phyloP scores from a whole-genome alignment of 2,888 invertebrate genomes.

The Lomographa bimaculata region DNA sequence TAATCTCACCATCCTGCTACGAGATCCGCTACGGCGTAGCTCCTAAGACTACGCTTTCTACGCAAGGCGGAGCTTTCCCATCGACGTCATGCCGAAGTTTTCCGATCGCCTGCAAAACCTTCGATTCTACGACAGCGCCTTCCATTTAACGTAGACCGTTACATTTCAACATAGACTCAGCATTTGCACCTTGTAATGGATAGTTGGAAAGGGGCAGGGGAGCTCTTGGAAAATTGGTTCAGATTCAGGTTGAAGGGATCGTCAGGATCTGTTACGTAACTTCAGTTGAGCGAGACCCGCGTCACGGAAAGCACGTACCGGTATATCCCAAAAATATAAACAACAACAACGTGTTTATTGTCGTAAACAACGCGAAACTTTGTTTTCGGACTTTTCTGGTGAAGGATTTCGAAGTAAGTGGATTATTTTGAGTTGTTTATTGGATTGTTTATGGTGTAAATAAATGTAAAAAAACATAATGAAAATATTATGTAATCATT shows the following conservation, averaged over 20 bases:
- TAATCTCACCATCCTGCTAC: too few species aligned
- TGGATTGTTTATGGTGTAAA: neutral
- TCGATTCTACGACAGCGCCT: slow-evolving; percentile 41
- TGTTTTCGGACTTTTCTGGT: slow-evolving; percentile 42
- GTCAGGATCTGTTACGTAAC: slow-evolving; percentile 76
- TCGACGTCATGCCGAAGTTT: slow-evolving; percentile 54
- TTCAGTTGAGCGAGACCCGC: slow-evolving; percentile 64
- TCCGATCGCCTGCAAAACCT: slow-evolving; percentile 56
- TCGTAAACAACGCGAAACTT: slow-evolving; percentile 69
- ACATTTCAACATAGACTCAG: slow-evolving; percentile 4
- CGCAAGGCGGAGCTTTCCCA: slow-evolving; percentile 63
- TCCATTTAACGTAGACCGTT: slow-evolving; percentile 47
- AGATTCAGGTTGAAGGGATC: slow-evolving; percentile 55
- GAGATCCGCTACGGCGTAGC: slow-evolving; percentile 42
- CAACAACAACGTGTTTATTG: slow-evolving; percentile 78
- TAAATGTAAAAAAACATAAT: too few species aligned
- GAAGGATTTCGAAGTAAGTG: slow-evolving; percentile 38
- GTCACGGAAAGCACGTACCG: slow-evolving; percentile 54
- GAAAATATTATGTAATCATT: too few species aligned
- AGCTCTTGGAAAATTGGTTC: slow-evolving; percentile 46
- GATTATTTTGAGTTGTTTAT: slow-evolving; percentile 26
- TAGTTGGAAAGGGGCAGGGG: slow-evolving; percentile 29
- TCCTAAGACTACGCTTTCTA: slow-evolving; percentile 42
- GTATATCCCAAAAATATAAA: slow-evolving; percentile 60
- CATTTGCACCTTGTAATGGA: neutral